Evolutionary conservation across 1,140 invertebrate species (phyloP), one percentile per base, ranked within the genome.

Genomic region (Papilio aristodemus): DNA sequence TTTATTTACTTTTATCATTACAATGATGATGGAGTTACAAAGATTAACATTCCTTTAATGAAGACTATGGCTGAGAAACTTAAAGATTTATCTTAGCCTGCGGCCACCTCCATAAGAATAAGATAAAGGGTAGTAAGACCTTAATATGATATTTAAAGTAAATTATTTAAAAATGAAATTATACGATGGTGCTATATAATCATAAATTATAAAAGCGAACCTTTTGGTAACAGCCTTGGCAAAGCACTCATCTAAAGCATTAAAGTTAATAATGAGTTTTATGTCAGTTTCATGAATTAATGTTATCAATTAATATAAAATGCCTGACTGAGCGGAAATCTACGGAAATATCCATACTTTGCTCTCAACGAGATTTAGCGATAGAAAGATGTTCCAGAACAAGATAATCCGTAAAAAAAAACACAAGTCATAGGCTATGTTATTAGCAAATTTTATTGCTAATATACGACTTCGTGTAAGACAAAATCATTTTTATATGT

Each of bases 191-290:
- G 27, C 27, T 32, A 32, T 32, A 6, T 3, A 32, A 32, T 6
- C 2, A 32, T 2, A 6, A 3, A 32, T 32, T 32, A 32, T 32
- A 50, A 50, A 50, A 11, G 19, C 19, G 11, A 17, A 50, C 46
- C 19, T 50, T 22, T 50, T 50, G 17, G 9, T 50, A 50, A 50
- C 8, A 17, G 17, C 19, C 46, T 22, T 22, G 46, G 46, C 46
- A 22, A 50, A 50, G 46, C 19, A 50, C 46, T 50, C 46, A 50
- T 17, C 46, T 11, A 3, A 11, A 22, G 46, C 46, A 50, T 50
- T 50, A 50, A 50, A 50, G 46, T 50, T 50, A 50, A 22, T 22
- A 50, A 50, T 50, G 46, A 22, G 3, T 43, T 50, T 50, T 46
- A 46, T 46, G 43, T 50, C 46, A 22, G 17, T 22, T 22, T 10